Base-by-base conservation (phyloP, 2,113 vertebrate genomes). In the Stercorarius parasiticus region DNA sequence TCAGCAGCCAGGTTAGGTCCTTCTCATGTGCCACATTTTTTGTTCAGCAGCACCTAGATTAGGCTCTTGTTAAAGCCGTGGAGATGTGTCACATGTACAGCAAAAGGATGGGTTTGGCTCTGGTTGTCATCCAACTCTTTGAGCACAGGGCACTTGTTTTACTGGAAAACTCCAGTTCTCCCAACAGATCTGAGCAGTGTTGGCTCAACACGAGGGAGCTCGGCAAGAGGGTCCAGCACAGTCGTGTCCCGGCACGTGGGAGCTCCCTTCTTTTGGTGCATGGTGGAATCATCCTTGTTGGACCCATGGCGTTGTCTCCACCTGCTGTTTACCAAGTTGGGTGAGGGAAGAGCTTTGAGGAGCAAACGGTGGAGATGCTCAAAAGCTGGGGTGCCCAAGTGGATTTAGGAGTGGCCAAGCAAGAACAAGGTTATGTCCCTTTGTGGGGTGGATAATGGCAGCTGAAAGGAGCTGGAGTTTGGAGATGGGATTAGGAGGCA, bases 211-310 rank as follows among this genome's bases (percentile, higher is more conserved):
- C 0, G 1, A 70, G 64, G 13, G 32, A 29, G 13, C 25, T 67
- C 2, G 8, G 29, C 17, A 17, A n/a, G 26, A 42, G 11, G 38
- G n/a, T 67, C 52, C 16, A 16, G 16, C 50, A 71, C 43, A 71
- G 56, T 6, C 4, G 6, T 0, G 1, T 82, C n/a, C 6, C 0
- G 2, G 15, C 7, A 4, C 1, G 4, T 18, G 22, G 56, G 49
- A 58, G n/a, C 29, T 50, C 76, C 50, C 43, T 59, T 52, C 56
- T 30, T 59, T 52, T 52, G 34, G 20, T 23, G 34, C 2, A 0
- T 0, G 4, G 49, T 52, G 20, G 6, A 71, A 38, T 38, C 1
- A 1, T 72, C 25, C 64, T 88, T 77, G 64, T 23, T 77, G 56
- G 69, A 74, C 61, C n/a, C 18, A 27, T 20, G 55, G 32, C 27